Evolutionary conservation across 2,797 vertebrate genomes (phyloP).

Genomic region (Syncerus caffer): DNA sequence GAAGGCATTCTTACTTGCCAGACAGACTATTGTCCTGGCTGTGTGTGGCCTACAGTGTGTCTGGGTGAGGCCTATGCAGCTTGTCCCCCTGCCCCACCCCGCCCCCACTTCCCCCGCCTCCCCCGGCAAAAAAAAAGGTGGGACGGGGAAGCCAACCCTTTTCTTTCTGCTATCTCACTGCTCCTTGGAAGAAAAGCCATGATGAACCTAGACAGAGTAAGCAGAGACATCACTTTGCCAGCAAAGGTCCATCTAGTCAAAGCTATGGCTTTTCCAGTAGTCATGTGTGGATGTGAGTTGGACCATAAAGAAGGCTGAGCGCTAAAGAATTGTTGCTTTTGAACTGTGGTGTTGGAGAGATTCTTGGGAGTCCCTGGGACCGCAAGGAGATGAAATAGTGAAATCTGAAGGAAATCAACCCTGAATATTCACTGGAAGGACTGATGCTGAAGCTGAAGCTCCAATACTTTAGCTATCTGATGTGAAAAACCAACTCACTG

Average conservation of each 20-base stretch:
- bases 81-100: too few relatives aligned
- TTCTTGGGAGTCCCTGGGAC: background rate
- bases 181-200: background rate
- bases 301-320: background rate
- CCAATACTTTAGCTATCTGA: background rate
- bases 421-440: background rate
- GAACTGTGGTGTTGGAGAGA: background rate
- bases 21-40: background rate
- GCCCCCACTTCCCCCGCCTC: too few relatives aligned
- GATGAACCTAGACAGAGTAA: background rate
- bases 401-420: background rate
- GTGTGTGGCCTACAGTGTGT: background rate
- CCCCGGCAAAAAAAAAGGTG: background rate
- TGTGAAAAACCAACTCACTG: background rate
- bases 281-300: background rate
- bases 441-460: background rate
- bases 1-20: background rate
- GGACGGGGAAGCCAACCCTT: accelerated
- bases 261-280: background rate
- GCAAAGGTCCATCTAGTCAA: background rate
- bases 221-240: background rate
- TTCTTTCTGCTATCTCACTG: background rate
- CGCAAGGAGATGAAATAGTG: background rate
- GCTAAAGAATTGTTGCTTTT: background rate
- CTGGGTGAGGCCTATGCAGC: background rate